Evolutionary conservation across 2,888 invertebrate genomes (phyloP), one percentile per base, ranked within the genome.

Genomic region (Dicyrtomina minuta): DNA sequence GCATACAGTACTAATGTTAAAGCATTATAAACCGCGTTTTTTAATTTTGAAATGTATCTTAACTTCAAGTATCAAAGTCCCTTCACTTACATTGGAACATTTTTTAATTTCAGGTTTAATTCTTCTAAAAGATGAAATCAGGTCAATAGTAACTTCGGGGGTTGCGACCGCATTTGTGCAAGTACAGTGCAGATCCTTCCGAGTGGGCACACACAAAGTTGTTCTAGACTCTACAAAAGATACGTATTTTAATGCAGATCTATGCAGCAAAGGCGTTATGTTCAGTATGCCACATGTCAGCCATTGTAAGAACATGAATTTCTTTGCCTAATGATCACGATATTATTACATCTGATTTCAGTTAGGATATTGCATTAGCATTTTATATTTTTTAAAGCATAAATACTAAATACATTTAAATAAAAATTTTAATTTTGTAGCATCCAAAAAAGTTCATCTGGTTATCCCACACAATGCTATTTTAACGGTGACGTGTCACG

Each of bases 181-280:
- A 58, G 80, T 91, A 13, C 82, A 84, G 20, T 93, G 93, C 81
- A 86, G 91, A 76, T 89, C 90, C 22, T 88, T 94, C 68, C 86
- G 93, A 74, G 89, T 95, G 80, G 94, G 95, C 46, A 91, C 92
- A 17, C 91, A 92, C 81, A 89, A 90, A 83, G 90, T 89, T 80
- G 85, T 88, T 75, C 89, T 17, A 4, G 41, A 59, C 4, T 4
- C 5, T 22, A 26, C 26, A n/a, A 26, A 17, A 10, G 24, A 12
- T 15, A 12, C n/a, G 26, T 33, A n/a, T 56, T 53, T 44, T 44
- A 10, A 27, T 92, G 27, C 86, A 85, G 71, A 89, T 91, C 80
- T 87, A 88, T 82, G 89, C 93, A 81, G 80, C 26, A 79, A 79
- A 70, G 84, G 84, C 49, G 79, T 86, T 49, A 81, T 80, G 74